phyloP scores from a whole-genome alignment of 2,113 vertebrate species.

The Brachirus orientalis region DNA sequence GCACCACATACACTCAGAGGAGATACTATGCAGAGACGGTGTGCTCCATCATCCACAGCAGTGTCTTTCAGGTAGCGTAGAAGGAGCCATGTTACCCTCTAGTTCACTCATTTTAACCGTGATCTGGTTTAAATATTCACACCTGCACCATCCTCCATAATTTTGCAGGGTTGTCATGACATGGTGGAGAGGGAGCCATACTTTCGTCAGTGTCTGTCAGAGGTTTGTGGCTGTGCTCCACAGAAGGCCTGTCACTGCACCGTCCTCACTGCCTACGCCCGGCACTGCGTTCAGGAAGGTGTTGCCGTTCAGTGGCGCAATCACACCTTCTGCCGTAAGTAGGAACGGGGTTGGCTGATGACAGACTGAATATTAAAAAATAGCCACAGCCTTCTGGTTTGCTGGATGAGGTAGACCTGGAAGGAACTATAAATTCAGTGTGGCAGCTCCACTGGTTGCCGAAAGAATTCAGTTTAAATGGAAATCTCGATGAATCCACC shows the following conservation, averaged over 20 bases:
- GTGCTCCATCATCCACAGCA: conserved; percentile 82
- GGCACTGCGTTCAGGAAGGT: conserved; percentile 86
- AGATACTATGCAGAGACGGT: conserved; percentile 77
- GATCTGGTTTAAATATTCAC: background rate
- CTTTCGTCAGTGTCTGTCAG: conserved; percentile 82
- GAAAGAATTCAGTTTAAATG: too few species aligned
- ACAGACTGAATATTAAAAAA: too few species aligned
- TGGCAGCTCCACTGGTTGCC: too few species aligned
- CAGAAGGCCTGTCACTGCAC: conserved; percentile 82
- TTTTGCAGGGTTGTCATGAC: conserved; percentile 84
- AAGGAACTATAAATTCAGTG: too few species aligned
- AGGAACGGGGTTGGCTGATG: background rate
- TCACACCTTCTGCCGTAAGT: conserved; percentile 85
- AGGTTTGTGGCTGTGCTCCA: conserved; percentile 81
- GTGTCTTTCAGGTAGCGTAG: conserved; percentile 84
- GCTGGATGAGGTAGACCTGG: too few species aligned
- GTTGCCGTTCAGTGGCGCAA: conserved; percentile 83
- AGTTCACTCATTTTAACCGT: background rate
- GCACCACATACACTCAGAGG: conserved; percentile 79
- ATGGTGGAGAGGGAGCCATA: conserved; percentile 84
- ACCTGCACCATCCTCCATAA: background rate
- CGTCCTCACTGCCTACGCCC: conserved; percentile 83
- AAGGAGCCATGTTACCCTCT: background rate
- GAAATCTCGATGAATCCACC: too few species aligned
- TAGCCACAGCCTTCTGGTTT: too few species aligned